Base-by-base conservation (phyloP, 2,797 vertebrate species). In the Podargus strigoides region DNA sequence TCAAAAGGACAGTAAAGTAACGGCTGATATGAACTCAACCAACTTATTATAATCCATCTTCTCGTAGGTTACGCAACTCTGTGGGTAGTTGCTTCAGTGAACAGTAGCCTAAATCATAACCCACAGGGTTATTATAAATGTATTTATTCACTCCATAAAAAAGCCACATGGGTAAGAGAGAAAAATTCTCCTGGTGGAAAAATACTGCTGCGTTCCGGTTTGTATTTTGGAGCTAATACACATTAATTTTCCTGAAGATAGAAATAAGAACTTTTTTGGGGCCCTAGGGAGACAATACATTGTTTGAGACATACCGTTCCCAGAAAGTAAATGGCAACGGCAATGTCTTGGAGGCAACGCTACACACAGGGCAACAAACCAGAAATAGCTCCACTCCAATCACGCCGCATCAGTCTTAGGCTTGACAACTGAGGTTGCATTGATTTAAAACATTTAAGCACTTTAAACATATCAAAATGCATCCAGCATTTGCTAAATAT, bases 101-200 rank as follows among this genome's bases (percentile, higher is more conserved):
- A 78, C 70, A 55, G 89, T 34, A 95, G 74, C 67, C 89, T 90
- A 84, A 89, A 88, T 95, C 89, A 67, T 68, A 94, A 94, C 87
- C 69, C 74, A 4, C 47, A 76, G 76, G 59, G 73, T 95, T 93
- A 93, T 95, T 96, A 95, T 72, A 96, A 96, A 96, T 96, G 91
- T 44, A 96, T 94, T 95, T 91, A 94, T 96, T 95, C 94, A 91
- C n/a, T 91, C 47, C 80, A 92, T 52, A 84, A 86, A 82, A 95
- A 93, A 78, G 10, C 47, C 53, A 86, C 67, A 76, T 19, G 87
- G 93, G 91, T 81, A 92, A 92, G 58, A 88, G 56, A 90, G 39
- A 86, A 80, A 81, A 91, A 88, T 56, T 80, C 79, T 92, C 62
- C 87, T 58, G 14, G 58, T 97, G 95, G 95, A 97, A 96, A 96